Base-by-base conservation (phyloP, 2,113 vertebrate species). In the Elachura formosa region DNA sequence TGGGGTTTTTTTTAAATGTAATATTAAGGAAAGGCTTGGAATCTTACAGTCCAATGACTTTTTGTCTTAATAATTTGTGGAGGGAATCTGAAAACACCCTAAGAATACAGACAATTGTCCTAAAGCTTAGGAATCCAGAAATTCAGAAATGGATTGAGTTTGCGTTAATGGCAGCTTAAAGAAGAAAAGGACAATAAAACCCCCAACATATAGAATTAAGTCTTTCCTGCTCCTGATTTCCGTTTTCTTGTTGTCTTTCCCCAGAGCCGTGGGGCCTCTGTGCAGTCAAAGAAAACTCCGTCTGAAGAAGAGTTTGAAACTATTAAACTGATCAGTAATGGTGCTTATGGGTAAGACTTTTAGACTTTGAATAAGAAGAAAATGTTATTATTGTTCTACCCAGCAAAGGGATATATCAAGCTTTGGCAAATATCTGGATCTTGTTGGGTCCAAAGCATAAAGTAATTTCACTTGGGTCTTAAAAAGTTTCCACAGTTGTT, bases 261-360 rank as follows among this genome's bases (percentile, higher is more conserved):
- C 29, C 90, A 99, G 99, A 97, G 97, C 94, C 98, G 97, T 75
- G 98, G 97, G 34, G 97, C 97, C 31, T 91, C 98, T 10, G 93
- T 98, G 54, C 98, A 98, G 51, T 85, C 98, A 46, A 99, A 99
- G 96, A 99, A 99, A 98, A 96, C 99, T 5, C 99, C 99, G 1
- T 98, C 98, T 84, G 99, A 99, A 94, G 99, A 99, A 83, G 99
- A 99, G 95, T 99, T 99, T 93, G 99, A 99, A 94, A 99, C 98
- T 95, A 99, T 99, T 96, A 99, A 99, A 95, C 98, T 99, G 22
- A 99, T 99, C 98, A 99, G 99, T 97, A 99, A 99, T 82, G 99
- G 99, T 64, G 99, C 99, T 59, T 99, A 99, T 85, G 99, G 99
- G 99, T 99, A 96, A 95, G 85, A 45, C 14, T 64, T 92, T 43